Evolutionary conservation across 1,140 invertebrate genomes (phyloP), one percentile per base, ranked within the genome.

Genomic region (Macrobrachium rosenbergii): DNA sequence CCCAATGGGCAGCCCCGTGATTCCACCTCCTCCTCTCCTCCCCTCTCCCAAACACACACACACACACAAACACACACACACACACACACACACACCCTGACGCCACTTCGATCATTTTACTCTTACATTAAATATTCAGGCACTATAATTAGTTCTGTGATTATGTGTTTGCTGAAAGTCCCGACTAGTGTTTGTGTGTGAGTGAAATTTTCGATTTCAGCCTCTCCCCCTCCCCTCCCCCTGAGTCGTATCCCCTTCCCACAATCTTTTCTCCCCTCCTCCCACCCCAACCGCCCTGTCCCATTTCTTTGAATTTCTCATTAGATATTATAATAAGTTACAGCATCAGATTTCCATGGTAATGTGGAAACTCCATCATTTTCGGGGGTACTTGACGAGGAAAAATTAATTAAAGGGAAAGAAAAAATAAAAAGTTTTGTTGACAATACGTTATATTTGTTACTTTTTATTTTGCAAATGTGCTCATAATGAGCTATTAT

Each of bases 131-230:
- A 60, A 78, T 60, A 78, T 78, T 60, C 52, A 78, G 23, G 16
- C 75, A 19, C 76, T 63, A 67, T 79, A 78, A 62, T 69, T 23
- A 75, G 72, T 75, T 75, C 43, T 19, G 28, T 73, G 69, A 75
- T 58, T 45, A 45, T 63, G 52, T 45, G 23, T 67, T 75, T 63
- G 59, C 52, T 5, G 45, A 86, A 43, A 64, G 63, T 21, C 77
- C 59, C 64, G n/a, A 69, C 23, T 79, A 59, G 60, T 79, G 43
- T 21, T 17, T 79, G 60, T 23, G 21, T 60, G 14, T 45, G 52
- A 37, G 45, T 58, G 28, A 45, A 67, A 16, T 28, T 8, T 28
- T 58, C 23, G 8, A 14, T 14, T 62, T 63, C 59, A 28, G 16
- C 78, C 12, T 45, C 5, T 19, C 21, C n/a, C 52, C 0, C 43